A percentile compares a stretch with the other conserved stretches of the same genome.
phyloP scores from a whole-genome alignment of 2,888 invertebrate species.

The Erebia epiphron region DNA sequence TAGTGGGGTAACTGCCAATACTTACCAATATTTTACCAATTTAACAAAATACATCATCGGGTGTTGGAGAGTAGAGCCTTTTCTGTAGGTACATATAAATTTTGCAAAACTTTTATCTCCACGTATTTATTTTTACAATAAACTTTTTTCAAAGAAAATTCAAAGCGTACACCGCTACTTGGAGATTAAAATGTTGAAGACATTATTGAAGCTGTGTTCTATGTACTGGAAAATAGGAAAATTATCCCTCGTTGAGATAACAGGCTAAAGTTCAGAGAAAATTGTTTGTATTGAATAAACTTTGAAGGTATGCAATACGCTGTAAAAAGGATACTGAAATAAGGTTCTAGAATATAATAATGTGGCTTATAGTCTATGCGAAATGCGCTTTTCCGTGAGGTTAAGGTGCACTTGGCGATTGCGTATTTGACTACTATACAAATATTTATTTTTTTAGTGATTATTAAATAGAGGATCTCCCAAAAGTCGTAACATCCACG shows the following conservation, averaged over 20 bases:
- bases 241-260: conserved; percentile 26
- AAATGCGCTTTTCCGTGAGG: too few species aligned
- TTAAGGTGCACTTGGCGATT: too few species aligned
- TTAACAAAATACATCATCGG: too few species aligned
- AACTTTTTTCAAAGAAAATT: conserved; percentile 16
- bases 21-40: too few species aligned
- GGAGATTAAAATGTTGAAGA: conserved; percentile 26
- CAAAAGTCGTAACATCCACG: too few species aligned
- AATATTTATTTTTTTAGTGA: too few species aligned
- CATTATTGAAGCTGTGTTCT: conserved; percentile 27
- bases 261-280: conserved; percentile 20
- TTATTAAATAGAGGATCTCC: too few species aligned
- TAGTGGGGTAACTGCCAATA: too few species aligned
- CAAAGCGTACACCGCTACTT: conserved; percentile 17
- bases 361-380: background rate
- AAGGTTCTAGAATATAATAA: background rate
- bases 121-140: background rate
- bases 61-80: background rate
- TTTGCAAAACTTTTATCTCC: background rate
- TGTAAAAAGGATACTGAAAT: background rate
- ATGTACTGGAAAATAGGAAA: conserved; percentile 32
- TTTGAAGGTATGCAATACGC: conserved; percentile 6
- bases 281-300: conserved; percentile 22
- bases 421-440: too few species aligned
- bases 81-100: background rate